Conservation (phyloP, 2,113 vertebrate genomes). For the Nothobranchius furzeri region DNA sequence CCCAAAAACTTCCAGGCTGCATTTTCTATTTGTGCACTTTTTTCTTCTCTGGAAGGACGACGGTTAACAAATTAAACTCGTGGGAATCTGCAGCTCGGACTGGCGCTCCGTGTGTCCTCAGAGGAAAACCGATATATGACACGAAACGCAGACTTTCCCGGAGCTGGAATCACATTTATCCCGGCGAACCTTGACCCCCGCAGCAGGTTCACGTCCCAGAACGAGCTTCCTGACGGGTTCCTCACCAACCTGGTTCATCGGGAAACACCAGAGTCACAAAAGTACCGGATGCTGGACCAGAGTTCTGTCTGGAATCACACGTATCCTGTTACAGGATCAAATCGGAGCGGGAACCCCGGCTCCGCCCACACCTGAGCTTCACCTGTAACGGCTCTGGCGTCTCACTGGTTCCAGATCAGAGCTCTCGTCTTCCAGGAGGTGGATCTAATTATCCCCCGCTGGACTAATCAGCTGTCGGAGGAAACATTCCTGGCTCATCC, state of each 20-base stretch:
- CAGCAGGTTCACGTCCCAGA: not conserved
- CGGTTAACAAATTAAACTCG: conserved; percentile 27
- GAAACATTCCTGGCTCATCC: conserved; percentile 24
- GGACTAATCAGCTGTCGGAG: conserved; percentile 4
- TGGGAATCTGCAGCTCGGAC: conserved; percentile 22
- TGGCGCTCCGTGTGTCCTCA: not conserved
- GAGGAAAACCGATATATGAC: not conserved
- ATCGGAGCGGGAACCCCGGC: conserved; percentile 18
- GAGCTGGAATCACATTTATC: conserved; percentile 6
- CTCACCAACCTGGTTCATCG: not conserved
- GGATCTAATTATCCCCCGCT: conserved; percentile 29
- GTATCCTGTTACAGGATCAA: conserved; percentile 45
- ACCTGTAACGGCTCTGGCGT: conserved; percentile 35
- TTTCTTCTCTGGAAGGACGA: conserved; percentile 15
- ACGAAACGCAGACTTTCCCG: not conserved
- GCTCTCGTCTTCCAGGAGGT: conserved; percentile 14
- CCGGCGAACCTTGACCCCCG: conserved; percentile 11
- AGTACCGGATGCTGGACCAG: not conserved
- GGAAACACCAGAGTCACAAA: not conserved
- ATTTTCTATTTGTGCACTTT: conserved; percentile 5
- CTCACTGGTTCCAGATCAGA: conserved; percentile 37
- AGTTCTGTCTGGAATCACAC: conserved; percentile 32
- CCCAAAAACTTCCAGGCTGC: conserved; percentile 3
- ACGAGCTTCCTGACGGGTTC: not conserved
- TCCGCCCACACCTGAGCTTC: not conserved